Conservation (phyloP, 92 coral and sea anemone species). For the Parazoanthus atlanticus region DNA sequence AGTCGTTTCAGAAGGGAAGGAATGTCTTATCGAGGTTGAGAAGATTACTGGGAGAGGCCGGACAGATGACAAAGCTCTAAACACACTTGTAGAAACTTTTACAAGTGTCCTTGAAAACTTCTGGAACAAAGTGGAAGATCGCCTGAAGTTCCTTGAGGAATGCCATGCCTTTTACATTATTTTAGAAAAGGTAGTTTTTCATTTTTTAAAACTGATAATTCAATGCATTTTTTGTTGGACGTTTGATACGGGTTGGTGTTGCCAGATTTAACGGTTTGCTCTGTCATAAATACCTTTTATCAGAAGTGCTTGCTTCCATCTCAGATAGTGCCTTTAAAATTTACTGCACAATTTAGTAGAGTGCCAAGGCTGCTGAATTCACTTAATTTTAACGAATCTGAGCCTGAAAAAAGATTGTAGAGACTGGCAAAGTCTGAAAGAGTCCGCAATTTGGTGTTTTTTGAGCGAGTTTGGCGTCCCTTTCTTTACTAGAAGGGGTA, state of each 20-base stretch:
- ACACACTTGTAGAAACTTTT: slow-evolving; percentile 64
- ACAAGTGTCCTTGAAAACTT: slow-evolving; percentile 56
- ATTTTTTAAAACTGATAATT: neutral
- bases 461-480: too few species aligned
- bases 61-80: slow-evolving; percentile 64
- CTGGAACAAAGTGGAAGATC: slow-evolving; percentile 68
- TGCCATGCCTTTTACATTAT: slow-evolving; percentile 63
- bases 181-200: slow-evolving; percentile 67
- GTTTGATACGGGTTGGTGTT: too few species aligned
- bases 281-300: too few species aligned
- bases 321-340: neutral
- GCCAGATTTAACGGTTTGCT: too few species aligned
- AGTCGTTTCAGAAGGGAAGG: slow-evolving; percentile 67
- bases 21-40: slow-evolving; percentile 57
- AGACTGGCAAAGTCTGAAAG: neutral
- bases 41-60: slow-evolving; percentile 55
- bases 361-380: neutral
- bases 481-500: too few species aligned
- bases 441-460: too few species aligned
- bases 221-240: neutral
- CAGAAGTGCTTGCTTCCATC: neutral
- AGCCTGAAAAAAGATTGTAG: neutral
- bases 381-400: neutral
- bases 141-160: slow-evolving; percentile 58
- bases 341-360: neutral